These are phyloP conservation scores for Zeugodacus cucurbitae DNA, from an alignment of 1,140 invertebrate species.

Conservation along the genomic window DNA sequence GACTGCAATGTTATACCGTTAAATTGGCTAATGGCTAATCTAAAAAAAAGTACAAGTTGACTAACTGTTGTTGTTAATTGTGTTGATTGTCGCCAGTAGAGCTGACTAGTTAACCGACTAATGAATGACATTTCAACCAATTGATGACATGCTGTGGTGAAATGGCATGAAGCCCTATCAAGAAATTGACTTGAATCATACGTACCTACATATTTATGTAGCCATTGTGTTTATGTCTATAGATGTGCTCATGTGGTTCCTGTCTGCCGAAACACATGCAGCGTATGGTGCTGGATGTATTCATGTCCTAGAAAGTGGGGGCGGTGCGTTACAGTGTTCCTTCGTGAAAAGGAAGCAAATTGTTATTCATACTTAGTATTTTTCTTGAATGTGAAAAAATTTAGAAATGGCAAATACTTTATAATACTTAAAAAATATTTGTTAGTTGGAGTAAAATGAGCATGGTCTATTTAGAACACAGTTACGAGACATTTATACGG, in stretches of 20 bases:
- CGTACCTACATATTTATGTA: neutral
- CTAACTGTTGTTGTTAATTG: neutral
- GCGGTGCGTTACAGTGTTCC: too few relatives aligned
- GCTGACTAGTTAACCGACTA: neutral
- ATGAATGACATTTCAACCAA: neutral
- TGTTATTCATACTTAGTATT: too few relatives aligned
- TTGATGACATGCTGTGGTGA: conserved; percentile 18
- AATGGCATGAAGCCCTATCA: neutral
- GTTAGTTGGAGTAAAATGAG: too few relatives aligned
- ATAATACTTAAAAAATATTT: too few relatives aligned
- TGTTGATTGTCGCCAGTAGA: neutral
- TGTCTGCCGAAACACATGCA: neutral
- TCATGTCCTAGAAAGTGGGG: neutral
- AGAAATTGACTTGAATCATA: neutral
- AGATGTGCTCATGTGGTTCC: neutral
- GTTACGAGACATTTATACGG: too few relatives aligned
- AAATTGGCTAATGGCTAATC: conserved; percentile 1
- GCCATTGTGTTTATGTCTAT: neutral
- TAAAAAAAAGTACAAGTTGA: neutral
- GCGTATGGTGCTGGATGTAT: neutral
- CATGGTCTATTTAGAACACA: too few relatives aligned
- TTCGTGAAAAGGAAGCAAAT: too few relatives aligned
- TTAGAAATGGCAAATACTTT: too few relatives aligned
- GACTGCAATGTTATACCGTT: neutral
- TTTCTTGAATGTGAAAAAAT: too few relatives aligned